These are phyloP conservation scores for Phania funesta DNA, from an alignment of 2,888 invertebrate species.

Conservation along the genomic window DNA sequence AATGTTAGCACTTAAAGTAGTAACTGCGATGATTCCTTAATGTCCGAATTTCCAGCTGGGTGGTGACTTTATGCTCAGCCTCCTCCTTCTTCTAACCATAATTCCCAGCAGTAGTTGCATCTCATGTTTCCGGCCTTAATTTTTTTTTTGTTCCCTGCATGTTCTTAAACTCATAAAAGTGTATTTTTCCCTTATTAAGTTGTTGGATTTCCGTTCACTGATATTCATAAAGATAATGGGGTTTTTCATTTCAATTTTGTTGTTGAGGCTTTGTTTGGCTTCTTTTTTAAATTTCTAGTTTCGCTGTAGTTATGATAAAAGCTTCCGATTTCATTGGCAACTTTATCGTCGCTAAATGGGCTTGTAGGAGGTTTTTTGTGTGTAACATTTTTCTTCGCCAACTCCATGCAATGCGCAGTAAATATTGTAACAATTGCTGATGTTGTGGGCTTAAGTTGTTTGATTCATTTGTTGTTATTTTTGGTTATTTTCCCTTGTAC, in stretches of 20 bases:
- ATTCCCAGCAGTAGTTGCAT: constrained; percentile 21
- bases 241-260: constrained; percentile 21
- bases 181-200: constrained; percentile 69
- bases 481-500: constrained; percentile 25
- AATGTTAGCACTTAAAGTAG: neutral
- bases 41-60: neutral
- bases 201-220: constrained; percentile 70
- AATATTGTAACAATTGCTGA: constrained; percentile 24
- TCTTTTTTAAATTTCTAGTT: neutral
- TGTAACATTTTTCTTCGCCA: neutral
- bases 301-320: constrained; percentile 50
- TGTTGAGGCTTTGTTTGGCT: neutral
- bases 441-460: constrained; percentile 1
- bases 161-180: neutral
- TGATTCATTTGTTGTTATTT: neutral
- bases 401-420: neutral
- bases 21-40: neutral
- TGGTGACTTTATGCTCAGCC: neutral
- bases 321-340: constrained; percentile 65
- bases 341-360: constrained; percentile 50
- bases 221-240: constrained; percentile 71
- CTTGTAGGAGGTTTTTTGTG: constrained; percentile 33
- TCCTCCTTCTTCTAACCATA: neutral
- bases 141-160: constrained; percentile 9
- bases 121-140: constrained; percentile 25